phyloP scores from a whole-genome alignment of 1,140 invertebrate species.

The Pectinophora gossypiella region DNA sequence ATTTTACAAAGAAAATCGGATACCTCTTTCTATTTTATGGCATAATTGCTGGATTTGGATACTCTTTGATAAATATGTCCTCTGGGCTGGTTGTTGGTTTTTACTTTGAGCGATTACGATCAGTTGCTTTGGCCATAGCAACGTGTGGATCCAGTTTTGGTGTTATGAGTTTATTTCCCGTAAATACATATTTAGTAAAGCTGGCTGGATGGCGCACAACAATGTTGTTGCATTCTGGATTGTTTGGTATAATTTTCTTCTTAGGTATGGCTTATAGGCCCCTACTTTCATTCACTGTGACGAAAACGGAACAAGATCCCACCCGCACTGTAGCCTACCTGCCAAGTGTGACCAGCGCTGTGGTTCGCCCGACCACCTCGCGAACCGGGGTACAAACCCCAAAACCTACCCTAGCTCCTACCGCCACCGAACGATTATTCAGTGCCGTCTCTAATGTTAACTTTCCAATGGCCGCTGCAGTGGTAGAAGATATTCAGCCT shows the following conservation, averaged over 20 bases:
- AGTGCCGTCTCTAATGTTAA: conserved; percentile 54
- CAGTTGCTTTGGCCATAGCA: conserved; percentile 86
- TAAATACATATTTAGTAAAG: conserved; percentile 80
- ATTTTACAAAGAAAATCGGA: conserved; percentile 44
- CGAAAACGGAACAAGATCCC: conserved; percentile 35
- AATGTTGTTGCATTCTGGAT: conserved; percentile 82
- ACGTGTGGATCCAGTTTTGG: conserved; percentile 88
- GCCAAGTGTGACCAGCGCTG: conserved; percentile 46
- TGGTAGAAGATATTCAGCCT: conserved; percentile 27
- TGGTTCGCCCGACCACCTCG: conserved; percentile 21
- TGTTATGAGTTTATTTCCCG: conserved; percentile 81
- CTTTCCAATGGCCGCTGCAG: conserved; percentile 56
- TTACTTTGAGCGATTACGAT: conserved; percentile 88
- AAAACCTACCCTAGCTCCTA: conserved; percentile 28
- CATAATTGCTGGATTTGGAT: conserved; percentile 83
- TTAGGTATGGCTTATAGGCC: conserved; percentile 53
- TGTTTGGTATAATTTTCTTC: conserved; percentile 53
- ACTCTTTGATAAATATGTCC: conserved; percentile 79
- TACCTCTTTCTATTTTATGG: conserved; percentile 53
- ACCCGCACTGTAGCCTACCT: conserved; percentile 65
- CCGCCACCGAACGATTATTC: conserved; percentile 51
- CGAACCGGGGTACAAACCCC: not conserved
- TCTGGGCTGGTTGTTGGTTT: conserved; percentile 86
- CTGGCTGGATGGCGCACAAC: conserved; percentile 83
- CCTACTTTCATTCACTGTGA: conserved; percentile 47